Percentiles rank a stretch among this genome's conserved stretches.
Evolutionary conservation across 2,797 vertebrate species (phyloP).

Genomic region (Salmo trutta): DNA sequence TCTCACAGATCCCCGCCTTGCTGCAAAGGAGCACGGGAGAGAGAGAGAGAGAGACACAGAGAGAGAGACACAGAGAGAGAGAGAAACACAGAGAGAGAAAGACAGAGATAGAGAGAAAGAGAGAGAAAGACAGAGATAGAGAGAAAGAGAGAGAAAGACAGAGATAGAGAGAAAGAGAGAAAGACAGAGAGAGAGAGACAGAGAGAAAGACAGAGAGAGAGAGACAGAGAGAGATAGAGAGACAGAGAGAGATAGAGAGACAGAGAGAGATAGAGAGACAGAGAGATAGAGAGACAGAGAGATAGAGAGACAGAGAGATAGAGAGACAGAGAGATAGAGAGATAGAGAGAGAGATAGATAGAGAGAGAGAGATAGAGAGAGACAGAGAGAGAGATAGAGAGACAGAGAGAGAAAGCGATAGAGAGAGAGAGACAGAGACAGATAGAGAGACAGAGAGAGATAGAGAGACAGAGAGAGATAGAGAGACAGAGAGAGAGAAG

Average conservation of each 20-base stretch:
- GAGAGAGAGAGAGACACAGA: no score
- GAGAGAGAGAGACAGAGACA: accelerated
- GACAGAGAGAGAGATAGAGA: not conserved
- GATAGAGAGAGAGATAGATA: not conserved
- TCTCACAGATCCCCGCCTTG: conserved; percentile 97
- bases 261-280: no score
- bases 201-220: accelerated
- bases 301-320: no score
- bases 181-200: accelerated
- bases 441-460: accelerated
- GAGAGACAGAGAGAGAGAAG: no score
- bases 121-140: accelerated
- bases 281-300: no score
- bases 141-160: accelerated
- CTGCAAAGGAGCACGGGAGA: conserved; percentile 63
- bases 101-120: accelerated
- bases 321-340: not conserved
- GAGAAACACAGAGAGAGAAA: not conserved
- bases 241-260: accelerated
- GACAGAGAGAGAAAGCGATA: no score
- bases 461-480: no score
- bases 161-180: no score
- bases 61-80: not conserved
- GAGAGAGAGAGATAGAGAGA: not conserved
- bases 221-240: no score